These are phyloP conservation scores for Drosophila quinaria DNA, from an alignment of 2,888 invertebrate species.

Conservation along the genomic window DNA sequence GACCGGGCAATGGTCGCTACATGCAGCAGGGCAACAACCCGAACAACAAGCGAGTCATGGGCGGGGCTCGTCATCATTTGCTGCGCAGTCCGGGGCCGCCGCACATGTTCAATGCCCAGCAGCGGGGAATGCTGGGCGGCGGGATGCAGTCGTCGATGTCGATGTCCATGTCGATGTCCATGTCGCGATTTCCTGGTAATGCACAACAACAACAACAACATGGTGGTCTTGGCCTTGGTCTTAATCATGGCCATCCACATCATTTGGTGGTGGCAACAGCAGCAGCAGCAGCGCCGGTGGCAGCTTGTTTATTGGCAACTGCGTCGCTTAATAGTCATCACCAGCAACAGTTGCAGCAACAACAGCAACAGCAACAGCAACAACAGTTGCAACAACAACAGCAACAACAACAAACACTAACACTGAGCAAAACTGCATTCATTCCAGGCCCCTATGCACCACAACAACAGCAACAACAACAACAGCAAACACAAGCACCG, in stretches of 20 bases:
- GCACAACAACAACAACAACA: conserved; percentile 30
- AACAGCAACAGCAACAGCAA: conserved; percentile 21
- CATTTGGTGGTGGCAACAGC: conserved; percentile 54
- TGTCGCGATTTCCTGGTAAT: conserved; percentile 80
- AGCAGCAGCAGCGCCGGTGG: conserved; percentile 43
- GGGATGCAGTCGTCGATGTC: conserved; percentile 49
- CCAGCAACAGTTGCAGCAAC: conserved; percentile 32
- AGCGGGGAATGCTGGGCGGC: conserved; percentile 58
- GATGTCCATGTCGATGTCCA: conserved; percentile 62
- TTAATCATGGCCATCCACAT: conserved; percentile 9
- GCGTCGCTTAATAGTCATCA: conserved; percentile 32
- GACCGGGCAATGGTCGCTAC: conserved; percentile 54
- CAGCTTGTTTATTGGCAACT: conserved; percentile 34
- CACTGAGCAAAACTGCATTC: conserved; percentile 74
- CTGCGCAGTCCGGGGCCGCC: conserved; percentile 70
- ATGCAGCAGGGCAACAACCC: conserved; percentile 77
- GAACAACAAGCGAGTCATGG: conserved; percentile 38
- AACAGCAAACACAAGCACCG: conserved; percentile 36
- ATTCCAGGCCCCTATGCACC: conserved; percentile 84
- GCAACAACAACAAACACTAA: conserved; percentile 62
- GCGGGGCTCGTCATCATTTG: conserved; percentile 74
- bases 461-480: conserved; percentile 51
- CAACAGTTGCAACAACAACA: conserved; percentile 39
- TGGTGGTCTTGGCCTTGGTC: too few species aligned
- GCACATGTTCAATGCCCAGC: conserved; percentile 61